A percentile compares a stretch with the other conserved stretches of the same genome.
These are phyloP conservation scores for Etheostoma cragini DNA, from an alignment of 2,113 vertebrate species.

Conservation along the genomic window DNA sequence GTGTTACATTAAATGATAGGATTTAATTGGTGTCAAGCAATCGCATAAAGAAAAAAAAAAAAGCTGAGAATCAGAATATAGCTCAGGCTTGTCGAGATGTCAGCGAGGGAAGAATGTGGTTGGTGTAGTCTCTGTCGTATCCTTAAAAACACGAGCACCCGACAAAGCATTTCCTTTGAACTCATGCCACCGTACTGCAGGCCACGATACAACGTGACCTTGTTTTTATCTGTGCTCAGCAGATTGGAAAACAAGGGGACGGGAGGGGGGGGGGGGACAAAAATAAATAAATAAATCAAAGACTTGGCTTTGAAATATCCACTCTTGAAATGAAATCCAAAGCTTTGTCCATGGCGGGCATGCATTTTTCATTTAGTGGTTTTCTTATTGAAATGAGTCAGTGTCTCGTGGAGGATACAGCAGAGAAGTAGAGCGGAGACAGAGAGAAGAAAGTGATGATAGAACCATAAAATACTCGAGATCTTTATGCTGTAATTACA, in stretches of 20 bases:
- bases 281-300: neutral
- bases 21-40: slow-evolving; percentile 20
- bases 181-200: slow-evolving; percentile 36
- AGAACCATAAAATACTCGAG: neutral
- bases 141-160: slow-evolving; percentile 22
- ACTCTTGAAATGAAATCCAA: slow-evolving; percentile 55
- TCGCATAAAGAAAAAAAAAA: neutral
- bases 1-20: neutral
- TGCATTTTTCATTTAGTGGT: slow-evolving; percentile 34
- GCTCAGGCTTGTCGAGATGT: neutral
- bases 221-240: slow-evolving; percentile 67
- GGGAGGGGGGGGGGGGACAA: neutral
- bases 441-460: neutral
- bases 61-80: neutral
- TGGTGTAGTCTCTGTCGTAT: slow-evolving; percentile 11
- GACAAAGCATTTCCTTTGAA: slow-evolving; percentile 19
- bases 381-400: slow-evolving; percentile 54
- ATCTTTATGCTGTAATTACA: neutral
- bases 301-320: slow-evolving; percentile 53
- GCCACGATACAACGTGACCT: slow-evolving; percentile 51
- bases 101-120: slow-evolving; percentile 9
- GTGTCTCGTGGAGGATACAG: slow-evolving; percentile 31
- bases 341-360: slow-evolving; percentile 23
- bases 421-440: neutral
- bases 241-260: slow-evolving; percentile 58